phyloP scores from a whole-genome alignment of 2,113 vertebrate species.

The Amphiprion percula region DNA sequence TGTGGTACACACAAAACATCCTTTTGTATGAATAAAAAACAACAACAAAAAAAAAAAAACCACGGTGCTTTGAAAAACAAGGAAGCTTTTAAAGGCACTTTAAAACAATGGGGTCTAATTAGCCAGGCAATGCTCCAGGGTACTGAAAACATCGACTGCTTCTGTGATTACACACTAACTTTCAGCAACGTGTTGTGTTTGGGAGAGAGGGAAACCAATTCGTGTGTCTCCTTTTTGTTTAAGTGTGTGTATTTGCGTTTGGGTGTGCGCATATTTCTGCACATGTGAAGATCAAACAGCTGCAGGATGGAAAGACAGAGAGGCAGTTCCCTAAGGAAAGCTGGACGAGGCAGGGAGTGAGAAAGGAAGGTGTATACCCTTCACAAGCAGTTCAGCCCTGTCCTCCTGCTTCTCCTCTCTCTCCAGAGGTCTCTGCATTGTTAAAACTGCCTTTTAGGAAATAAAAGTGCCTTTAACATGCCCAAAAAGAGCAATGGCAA shows the following conservation, averaged over 20 bases:
- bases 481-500: conserved; percentile 62
- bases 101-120: conserved; percentile 82
- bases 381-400: conserved; percentile 51
- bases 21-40: conserved; percentile 74
- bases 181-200: conserved; percentile 63
- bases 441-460: conserved; percentile 77
- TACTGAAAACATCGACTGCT: conserved; percentile 75
- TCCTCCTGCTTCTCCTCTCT: conserved; percentile 62
- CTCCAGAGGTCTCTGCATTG: conserved; percentile 65
- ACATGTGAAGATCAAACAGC: conserved; percentile 63
- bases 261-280: conserved; percentile 1
- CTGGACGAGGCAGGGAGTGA: conserved; percentile 41
- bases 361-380: conserved; percentile 54
- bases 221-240: conserved; percentile 40
- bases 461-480: conserved; percentile 74
- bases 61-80: conserved; percentile 74
- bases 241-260: conserved; percentile 21
- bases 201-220: conserved; percentile 47
- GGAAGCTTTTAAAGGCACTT: conserved; percentile 83
- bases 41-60: conserved; percentile 62
- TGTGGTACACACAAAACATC: conserved; percentile 79
- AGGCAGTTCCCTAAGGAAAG: conserved; percentile 61
- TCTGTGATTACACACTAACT: conserved; percentile 76
- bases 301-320: conserved; percentile 53
- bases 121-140: conserved; percentile 79